These are phyloP conservation scores for Petrolisthes cinctipes DNA, from an alignment of 2,888 invertebrate species.

Conservation along the genomic window DNA sequence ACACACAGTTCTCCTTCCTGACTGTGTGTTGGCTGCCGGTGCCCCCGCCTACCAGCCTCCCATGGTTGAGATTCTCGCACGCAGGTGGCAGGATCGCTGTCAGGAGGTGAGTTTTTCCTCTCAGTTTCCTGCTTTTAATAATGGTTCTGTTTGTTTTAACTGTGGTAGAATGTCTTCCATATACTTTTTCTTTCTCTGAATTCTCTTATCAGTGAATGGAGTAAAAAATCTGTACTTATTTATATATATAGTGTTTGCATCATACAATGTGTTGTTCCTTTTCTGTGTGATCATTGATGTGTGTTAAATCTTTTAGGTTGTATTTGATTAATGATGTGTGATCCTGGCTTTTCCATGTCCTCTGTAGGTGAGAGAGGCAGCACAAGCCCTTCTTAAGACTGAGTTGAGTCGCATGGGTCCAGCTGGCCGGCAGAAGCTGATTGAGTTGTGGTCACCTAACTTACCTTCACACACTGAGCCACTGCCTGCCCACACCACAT, in stretches of 20 bases:
- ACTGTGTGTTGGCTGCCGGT: conserved; percentile 83
- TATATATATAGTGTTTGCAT: neutral
- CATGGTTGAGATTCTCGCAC: conserved; percentile 96
- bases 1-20: conserved; percentile 95
- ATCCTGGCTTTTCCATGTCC: too few species aligned
- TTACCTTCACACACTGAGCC: conserved; percentile 81
- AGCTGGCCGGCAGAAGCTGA: conserved; percentile 90
- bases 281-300: too few species aligned
- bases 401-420: conserved; percentile 90
- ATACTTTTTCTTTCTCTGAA: neutral
- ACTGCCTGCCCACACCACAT: conserved; percentile 69
- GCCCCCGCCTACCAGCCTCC: conserved; percentile 88
- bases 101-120: conserved; percentile 79
- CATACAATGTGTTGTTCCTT: neutral
- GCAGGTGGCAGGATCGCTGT: conserved; percentile 98
- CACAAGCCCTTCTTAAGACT: conserved; percentile 93
- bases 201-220: neutral
- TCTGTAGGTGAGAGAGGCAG: conserved; percentile 85
- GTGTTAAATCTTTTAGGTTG: too few species aligned
- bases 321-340: too few species aligned
- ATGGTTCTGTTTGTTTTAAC: neutral
- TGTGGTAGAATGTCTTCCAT: neutral
- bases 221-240: too few species aligned
- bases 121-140: neutral
- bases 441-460: conserved; percentile 96